Evolutionary conservation across 53 echinoderm and acorn worm species (phyloP).

Genomic region (Astropecten irregularis): DNA sequence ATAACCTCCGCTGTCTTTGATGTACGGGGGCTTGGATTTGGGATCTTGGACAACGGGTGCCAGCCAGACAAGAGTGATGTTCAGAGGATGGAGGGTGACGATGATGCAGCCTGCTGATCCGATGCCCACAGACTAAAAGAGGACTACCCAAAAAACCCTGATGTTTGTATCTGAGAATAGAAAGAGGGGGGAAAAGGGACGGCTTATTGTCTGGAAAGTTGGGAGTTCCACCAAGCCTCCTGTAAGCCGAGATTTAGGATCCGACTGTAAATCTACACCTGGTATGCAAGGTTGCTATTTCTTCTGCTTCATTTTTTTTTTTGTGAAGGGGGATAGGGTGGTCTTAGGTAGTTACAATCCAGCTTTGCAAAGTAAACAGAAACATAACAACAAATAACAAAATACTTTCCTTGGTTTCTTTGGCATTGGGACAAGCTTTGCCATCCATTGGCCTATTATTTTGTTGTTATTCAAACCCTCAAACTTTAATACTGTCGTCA

Average conservation of each 20-base stretch:
- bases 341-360: too few relatives aligned
- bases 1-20: not conserved
- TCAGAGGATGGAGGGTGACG: not conserved
- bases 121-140: not conserved
- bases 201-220: not conserved
- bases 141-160: not conserved
- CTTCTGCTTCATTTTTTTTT: too few relatives aligned
- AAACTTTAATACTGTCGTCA: too few relatives aligned
- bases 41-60: not conserved
- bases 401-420: not conserved
- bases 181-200: not conserved
- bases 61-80: too few relatives aligned
- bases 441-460: not conserved
- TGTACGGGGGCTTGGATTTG: not conserved
- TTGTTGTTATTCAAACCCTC: not conserved
- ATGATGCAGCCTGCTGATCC: not conserved
- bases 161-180: not conserved
- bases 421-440: not conserved
- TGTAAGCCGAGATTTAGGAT: slow-evolving; percentile 23
- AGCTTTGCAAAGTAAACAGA: slow-evolving; percentile 6
- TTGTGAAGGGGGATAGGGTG: too few relatives aligned
- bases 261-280: not conserved
- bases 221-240: not conserved
- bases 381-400: not conserved
- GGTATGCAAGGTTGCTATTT: slow-evolving; percentile 21